Conservation (phyloP, 2,797 vertebrate genomes). For the Kryptolebias ocellatus region DNA sequence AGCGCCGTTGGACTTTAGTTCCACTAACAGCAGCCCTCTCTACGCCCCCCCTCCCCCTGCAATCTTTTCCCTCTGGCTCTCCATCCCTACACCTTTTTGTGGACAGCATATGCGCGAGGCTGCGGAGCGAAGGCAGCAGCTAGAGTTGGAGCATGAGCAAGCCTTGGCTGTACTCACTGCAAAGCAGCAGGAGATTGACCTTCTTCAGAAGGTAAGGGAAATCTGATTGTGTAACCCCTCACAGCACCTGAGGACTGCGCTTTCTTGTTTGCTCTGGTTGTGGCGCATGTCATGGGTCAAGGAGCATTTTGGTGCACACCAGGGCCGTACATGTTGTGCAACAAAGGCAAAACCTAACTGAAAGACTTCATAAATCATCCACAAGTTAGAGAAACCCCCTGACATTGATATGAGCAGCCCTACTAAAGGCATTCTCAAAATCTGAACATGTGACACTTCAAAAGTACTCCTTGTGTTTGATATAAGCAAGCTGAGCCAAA, state of each 20-base stretch:
- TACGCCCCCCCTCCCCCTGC: slow-evolving; percentile 46
- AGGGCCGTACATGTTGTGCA: slow-evolving; percentile 5
- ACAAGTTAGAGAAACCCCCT: not conserved
- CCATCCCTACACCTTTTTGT: slow-evolving; percentile 55
- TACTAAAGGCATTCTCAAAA: slow-evolving; percentile 6
- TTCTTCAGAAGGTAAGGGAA: slow-evolving; percentile 93
- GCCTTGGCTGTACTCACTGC: slow-evolving; percentile 97
- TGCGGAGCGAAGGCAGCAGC: slow-evolving; percentile 97
- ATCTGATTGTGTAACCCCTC: slow-evolving; percentile 22
- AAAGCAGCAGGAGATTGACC: slow-evolving; percentile 98
- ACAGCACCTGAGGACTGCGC: slow-evolving; percentile 24
- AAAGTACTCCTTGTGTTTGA: slow-evolving; percentile 50
- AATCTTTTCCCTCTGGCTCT: slow-evolving; percentile 44
- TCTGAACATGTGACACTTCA: slow-evolving; percentile 39
- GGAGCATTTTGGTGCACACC: slow-evolving; percentile 42
- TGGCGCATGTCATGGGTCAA: slow-evolving; percentile 36
- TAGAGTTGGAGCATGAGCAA: slow-evolving; percentile 99
- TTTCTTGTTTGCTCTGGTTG: slow-evolving; percentile 30
- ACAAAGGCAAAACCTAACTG: slow-evolving; percentile 16
- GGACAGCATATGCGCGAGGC: slow-evolving; percentile 99
- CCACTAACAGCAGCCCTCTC: slow-evolving; percentile 74
- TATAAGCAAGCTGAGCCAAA: slow-evolving; percentile 41
- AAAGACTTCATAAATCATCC: slow-evolving; percentile 16
- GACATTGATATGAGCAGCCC: too few relatives aligned
- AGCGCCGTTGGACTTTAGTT: slow-evolving; percentile 48